Evolutionary conservation across 2,888 invertebrate species (phyloP), one percentile per base, ranked within the genome.

Genomic region (Cephalotes varians): DNA sequence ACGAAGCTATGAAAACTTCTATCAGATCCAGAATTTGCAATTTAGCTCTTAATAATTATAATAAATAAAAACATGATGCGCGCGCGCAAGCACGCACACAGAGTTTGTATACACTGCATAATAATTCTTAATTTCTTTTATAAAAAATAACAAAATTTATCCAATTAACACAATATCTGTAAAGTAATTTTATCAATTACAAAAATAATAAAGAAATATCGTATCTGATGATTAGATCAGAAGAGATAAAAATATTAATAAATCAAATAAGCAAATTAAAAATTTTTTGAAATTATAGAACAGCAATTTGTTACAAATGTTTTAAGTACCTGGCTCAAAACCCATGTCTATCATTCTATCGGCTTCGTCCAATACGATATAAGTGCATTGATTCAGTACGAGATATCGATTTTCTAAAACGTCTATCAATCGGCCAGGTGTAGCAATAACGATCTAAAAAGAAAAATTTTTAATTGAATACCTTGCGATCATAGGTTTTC

Each of bases 331-430:
- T 58, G 99, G 98, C 94, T 99, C 99, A 94, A 99, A 99, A 94
- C 99, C 99, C 98, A 99, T 99, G 96, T 99, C 99, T 95, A 99
- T 99, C 99, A 99, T 99, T 93, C 99, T 97, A 95, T 99, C 99
- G 47, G 99, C 99, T 95, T 99, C 98, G 92, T 98, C 98, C 74
- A 98, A 95, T 5, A 98, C 99, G 84, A 99, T 99, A 94, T 99
- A 99, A 0, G 99, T 99, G 95, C 99, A 99, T 93, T 99, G 98
- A 94, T 98, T 98, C 21, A 99, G 95, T 10, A 99, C 99, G 87
- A 99, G 95, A 94, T 99, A 99, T 83, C 99, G 96, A 95, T 99
- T 99, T 95, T 99, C 99, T 85, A 99, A 95, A 0, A 99, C 99
- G 95, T 99, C 99, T 87, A 99, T 99, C 62, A 99, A 96, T 96